These are phyloP conservation scores for Sphaeramia orbicularis DNA, from an alignment of 2,797 vertebrate genomes.

Conservation along the genomic window DNA sequence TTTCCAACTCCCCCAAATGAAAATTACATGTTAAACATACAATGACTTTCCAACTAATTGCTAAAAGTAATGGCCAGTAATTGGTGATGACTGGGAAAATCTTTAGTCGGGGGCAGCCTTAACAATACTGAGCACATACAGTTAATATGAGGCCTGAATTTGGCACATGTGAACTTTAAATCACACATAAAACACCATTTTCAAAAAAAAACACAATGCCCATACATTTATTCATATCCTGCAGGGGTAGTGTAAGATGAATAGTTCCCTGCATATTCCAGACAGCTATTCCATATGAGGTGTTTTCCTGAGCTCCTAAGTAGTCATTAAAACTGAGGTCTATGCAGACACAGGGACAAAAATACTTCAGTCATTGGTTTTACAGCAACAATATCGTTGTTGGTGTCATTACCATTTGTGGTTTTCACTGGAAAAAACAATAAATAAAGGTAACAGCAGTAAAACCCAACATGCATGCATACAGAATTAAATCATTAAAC, in stretches of 20 bases:
- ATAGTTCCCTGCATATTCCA: conserved; percentile 55
- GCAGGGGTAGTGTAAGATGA: conserved; percentile 37
- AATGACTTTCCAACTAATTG: too few relatives aligned
- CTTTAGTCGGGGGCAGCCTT: too few relatives aligned
- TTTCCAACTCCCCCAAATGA: too few relatives aligned
- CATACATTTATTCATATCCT: conserved; percentile 48
- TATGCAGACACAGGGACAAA: conserved; percentile 64
- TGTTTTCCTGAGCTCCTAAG: conserved; percentile 58
- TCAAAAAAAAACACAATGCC: conserved; percentile 43
- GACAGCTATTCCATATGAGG: conserved; percentile 43
- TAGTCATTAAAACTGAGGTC: conserved; percentile 57
- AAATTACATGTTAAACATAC: too few relatives aligned
- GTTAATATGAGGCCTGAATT: conserved; percentile 1
- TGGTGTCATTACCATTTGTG: conserved; percentile 71
- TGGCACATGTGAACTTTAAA: conserved; percentile 28
- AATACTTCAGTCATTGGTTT: conserved; percentile 62
- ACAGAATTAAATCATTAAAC: conserved; percentile 71
- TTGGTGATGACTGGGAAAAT: too few relatives aligned
- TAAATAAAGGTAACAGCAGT: conserved; percentile 70
- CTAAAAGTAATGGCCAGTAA: too few relatives aligned
- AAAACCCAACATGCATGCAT: conserved; percentile 45
- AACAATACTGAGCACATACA: not conserved
- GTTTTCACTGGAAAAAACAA: conserved; percentile 78
- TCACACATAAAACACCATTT: conserved; percentile 17
- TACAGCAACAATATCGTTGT: conserved; percentile 55